These are phyloP conservation scores for Hemibagrus wyckioides DNA, from an alignment of 2,113 vertebrate species.

Conservation along the genomic window DNA sequence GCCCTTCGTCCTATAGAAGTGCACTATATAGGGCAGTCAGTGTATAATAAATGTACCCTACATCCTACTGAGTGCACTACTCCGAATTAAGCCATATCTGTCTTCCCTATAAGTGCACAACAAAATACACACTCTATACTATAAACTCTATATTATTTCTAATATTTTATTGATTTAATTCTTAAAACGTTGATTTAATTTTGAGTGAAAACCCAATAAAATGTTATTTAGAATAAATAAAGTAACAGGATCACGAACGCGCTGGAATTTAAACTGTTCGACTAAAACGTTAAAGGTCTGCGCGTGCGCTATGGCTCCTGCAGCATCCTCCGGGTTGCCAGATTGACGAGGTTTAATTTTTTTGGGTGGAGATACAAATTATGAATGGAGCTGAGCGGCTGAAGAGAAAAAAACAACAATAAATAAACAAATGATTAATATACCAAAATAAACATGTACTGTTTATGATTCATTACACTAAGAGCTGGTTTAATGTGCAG, in stretches of 20 bases:
- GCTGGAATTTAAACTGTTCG: not conserved
- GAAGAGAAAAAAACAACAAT: not conserved
- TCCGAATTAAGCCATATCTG: not conserved
- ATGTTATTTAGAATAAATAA: not conserved
- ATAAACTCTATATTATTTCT: not conserved
- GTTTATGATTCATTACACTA: not conserved
- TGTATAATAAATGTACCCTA: not conserved
- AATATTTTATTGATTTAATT: not conserved
- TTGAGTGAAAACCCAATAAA: not conserved
- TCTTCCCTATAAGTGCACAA: not conserved
- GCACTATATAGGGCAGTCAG: not conserved
- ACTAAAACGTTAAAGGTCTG: not conserved
- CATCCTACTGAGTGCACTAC: not conserved
- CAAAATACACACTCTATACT: no score
- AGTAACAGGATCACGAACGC: not conserved
- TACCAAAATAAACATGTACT: not conserved
- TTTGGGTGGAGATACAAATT: not conserved
- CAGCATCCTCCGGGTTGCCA: slow-evolving; percentile 26
- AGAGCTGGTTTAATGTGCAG: not conserved
- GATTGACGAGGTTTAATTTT: not conserved
- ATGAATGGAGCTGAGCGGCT: not conserved
- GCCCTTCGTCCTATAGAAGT: not conserved
- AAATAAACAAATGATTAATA: not conserved
- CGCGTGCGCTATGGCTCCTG: slow-evolving; percentile 9
- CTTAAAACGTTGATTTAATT: not conserved